These are phyloP conservation scores for Mactra quadrangularis DNA, from an alignment of 1,140 invertebrate species.

Conservation along the genomic window DNA sequence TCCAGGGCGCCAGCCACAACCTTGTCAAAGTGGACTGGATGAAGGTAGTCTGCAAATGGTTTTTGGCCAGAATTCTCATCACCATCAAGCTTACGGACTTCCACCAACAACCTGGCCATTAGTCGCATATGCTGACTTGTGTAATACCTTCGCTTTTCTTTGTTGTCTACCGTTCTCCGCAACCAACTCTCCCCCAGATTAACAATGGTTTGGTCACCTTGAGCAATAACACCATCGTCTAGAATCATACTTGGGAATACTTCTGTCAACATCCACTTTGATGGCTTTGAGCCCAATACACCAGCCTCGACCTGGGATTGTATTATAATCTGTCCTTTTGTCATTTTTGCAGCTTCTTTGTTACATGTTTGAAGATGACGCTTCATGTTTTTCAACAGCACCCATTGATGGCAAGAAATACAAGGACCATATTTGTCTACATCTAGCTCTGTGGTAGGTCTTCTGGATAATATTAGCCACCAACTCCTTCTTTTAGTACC, in stretches of 20 bases:
- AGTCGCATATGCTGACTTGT: conserved; percentile 38
- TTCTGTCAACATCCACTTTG: conserved; percentile 12
- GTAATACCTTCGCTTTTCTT: conserved; percentile 44
- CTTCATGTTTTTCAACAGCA: conserved; percentile 11
- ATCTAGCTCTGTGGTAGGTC: conserved; percentile 9
- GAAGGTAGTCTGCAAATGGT: conserved; percentile 34
- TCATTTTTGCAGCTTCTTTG: background rate
- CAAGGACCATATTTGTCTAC: conserved; percentile 10
- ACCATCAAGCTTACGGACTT: background rate
- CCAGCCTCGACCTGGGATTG: conserved; percentile 1
- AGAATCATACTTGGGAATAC: conserved; percentile 12
- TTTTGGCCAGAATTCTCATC: background rate
- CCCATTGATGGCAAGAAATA: conserved; percentile 1
- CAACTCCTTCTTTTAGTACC: no score
- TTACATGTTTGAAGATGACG: background rate
- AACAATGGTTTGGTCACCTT: conserved; percentile 43
- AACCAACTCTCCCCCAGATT: conserved; percentile 49
- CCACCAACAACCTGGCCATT: conserved; percentile 37
- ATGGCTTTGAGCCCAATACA: background rate
- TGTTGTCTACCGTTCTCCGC: conserved; percentile 35
- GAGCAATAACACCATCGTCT: conserved; percentile 1
- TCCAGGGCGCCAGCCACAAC: conserved; percentile 47
- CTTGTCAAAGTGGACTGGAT: conserved; percentile 44
- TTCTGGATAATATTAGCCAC: no score
- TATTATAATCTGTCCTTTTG: background rate